Conservation (phyloP, 2,113 vertebrate species). For the Pteruthius melanotis region DNA sequence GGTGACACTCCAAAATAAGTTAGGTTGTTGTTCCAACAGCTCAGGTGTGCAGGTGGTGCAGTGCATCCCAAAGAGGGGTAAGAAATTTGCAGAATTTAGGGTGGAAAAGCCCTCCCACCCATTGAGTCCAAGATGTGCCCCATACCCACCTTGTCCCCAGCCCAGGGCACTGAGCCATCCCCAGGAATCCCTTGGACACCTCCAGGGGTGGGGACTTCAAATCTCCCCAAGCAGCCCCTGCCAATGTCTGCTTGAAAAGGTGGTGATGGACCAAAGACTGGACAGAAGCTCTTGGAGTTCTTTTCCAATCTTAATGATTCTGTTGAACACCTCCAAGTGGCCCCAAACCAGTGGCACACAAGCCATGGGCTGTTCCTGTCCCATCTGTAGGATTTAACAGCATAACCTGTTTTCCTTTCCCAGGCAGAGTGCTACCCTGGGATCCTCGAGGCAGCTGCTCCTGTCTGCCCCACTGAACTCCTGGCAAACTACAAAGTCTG, state of each 20-base stretch:
- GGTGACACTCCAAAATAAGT: not conserved
- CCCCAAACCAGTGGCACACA: accelerated
- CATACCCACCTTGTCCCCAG: not conserved
- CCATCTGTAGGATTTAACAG: not conserved
- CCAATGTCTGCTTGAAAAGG: accelerated
- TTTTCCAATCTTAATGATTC: not conserved
- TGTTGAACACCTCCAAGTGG: not conserved
- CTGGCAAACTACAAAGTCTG: not conserved
- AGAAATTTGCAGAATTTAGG: not conserved
- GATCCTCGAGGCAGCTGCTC: not conserved
- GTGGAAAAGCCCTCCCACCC: not conserved
- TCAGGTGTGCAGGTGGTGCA: not conserved
- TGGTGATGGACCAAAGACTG: not conserved
- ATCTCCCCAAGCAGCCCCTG: not conserved
- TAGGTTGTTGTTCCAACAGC: not conserved
- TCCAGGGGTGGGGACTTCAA: not conserved
- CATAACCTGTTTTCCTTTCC: not conserved
- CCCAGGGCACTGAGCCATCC: not conserved
- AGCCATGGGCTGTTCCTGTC: not conserved
- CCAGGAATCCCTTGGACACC: not conserved
- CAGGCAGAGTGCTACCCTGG: not conserved
- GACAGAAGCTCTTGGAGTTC: not conserved
- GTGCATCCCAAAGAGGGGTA: not conserved
- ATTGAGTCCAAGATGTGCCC: accelerated
- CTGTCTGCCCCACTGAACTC: not conserved